Conservation (phyloP, 2,888 invertebrate genomes). For the Tinea pellionella region DNA sequence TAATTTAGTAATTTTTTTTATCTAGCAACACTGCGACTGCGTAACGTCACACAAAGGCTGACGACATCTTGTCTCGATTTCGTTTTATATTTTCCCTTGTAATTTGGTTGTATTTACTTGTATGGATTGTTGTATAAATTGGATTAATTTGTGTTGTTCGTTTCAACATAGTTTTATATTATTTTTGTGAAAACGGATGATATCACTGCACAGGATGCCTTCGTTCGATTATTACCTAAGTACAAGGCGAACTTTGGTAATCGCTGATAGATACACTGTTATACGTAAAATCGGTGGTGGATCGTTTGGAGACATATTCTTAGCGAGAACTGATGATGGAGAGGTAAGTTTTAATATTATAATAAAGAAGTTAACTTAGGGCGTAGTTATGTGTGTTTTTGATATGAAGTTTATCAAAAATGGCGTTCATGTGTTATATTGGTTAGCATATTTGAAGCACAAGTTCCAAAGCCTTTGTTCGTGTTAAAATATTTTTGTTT, state of each 20-base stretch:
- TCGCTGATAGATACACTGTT: slow-evolving; percentile 86
- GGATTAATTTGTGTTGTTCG: slow-evolving; percentile 1
- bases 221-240: slow-evolving; percentile 23
- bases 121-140: background rate
- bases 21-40: slow-evolving; percentile 48
- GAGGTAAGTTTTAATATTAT: slow-evolving; percentile 72
- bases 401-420: background rate
- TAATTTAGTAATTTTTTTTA: background rate
- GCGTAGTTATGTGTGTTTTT: background rate
- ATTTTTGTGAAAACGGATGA: slow-evolving; percentile 56
- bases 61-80: slow-evolving; percentile 49
- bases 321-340: slow-evolving; percentile 92
- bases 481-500: background rate
- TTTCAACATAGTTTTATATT: slow-evolving; percentile 40
- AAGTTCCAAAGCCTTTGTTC: background rate
- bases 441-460: background rate
- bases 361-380: background rate
- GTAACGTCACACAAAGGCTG: slow-evolving; percentile 62
- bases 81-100: slow-evolving; percentile 5
- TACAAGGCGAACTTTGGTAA: background rate
- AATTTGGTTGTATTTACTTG: background rate
- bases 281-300: slow-evolving; percentile 98
- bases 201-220: slow-evolving; percentile 63
- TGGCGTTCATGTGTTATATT: background rate
- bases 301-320: slow-evolving; percentile 98